Evolutionary conservation across 2,888 invertebrate species (phyloP).

Genomic region (Aelia acuminata): DNA sequence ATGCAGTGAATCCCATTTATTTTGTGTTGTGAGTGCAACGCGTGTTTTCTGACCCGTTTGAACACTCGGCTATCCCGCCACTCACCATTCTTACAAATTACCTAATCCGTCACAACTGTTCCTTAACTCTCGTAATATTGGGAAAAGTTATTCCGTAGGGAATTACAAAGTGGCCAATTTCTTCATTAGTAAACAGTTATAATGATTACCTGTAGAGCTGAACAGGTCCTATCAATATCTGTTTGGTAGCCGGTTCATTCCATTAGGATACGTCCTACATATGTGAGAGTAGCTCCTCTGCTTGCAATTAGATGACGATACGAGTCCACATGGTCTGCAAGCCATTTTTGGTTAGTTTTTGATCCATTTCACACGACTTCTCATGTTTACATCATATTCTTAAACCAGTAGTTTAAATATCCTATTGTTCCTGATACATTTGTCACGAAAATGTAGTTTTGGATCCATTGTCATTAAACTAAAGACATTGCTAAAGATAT

Average conservation of each 20-base stretch:
- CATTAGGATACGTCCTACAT: background rate
- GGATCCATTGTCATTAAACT: background rate
- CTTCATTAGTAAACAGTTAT: background rate
- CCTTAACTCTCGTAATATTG: background rate
- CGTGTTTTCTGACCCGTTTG: too few species aligned
- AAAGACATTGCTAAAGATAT: background rate
- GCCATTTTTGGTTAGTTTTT: too few species aligned
- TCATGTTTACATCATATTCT: background rate
- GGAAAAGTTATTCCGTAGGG: background rate
- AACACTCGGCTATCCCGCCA: too few species aligned
- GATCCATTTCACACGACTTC: too few species aligned
- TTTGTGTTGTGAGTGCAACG: too few species aligned
- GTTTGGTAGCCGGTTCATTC: too few species aligned
- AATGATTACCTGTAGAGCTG: background rate
- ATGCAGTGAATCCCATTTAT: too few species aligned
- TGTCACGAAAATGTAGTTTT: background rate
- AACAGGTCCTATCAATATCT: background rate
- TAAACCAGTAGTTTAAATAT: background rate
- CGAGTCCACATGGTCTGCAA: too few species aligned
- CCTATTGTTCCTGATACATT: background rate
- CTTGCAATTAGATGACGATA: too few species aligned
- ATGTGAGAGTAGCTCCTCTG: too few species aligned
- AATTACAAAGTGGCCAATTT: background rate
- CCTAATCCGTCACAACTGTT: background rate
- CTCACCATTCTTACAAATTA: background rate